Evolutionary conservation across 2,888 invertebrate species (phyloP).

Genomic region (Chaitophorus viminalis): DNA sequence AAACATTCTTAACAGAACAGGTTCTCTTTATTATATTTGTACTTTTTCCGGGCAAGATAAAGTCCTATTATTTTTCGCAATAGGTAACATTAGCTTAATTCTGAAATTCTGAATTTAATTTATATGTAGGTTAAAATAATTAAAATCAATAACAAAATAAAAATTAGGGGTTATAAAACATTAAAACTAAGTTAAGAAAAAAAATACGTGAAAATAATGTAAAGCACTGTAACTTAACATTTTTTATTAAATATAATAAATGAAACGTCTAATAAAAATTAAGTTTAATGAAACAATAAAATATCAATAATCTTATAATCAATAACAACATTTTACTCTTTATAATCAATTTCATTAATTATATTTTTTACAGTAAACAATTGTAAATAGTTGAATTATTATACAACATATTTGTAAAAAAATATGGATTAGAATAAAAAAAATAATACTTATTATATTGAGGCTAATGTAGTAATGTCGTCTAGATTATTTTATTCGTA

Average conservation of each 20-base stretch:
- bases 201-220: too few relatives aligned
- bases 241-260: too few relatives aligned
- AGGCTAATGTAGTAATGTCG: conserved; percentile 24
- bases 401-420: background rate
- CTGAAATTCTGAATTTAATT: background rate
- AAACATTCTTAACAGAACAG: conserved; percentile 38
- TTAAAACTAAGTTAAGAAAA: background rate
- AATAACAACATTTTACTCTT: too few relatives aligned
- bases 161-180: background rate
- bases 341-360: too few relatives aligned
- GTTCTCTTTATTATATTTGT: conserved; percentile 34
- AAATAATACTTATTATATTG: background rate
- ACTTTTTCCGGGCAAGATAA: background rate
- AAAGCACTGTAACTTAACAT: too few relatives aligned
- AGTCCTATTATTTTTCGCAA: background rate
- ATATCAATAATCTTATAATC: too few relatives aligned
- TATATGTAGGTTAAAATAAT: background rate
- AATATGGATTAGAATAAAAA: background rate
- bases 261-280: too few relatives aligned
- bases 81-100: background rate
- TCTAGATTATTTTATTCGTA: background rate
- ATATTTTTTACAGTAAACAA: too few relatives aligned
- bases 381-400: too few relatives aligned
- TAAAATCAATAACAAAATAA: background rate
- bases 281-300: too few relatives aligned